A percentile compares a stretch with the other conserved stretches of the same genome.
These are phyloP conservation scores for Mesaphorura yosii DNA, from an alignment of 1,140 invertebrate genomes.

Conservation along the genomic window DNA sequence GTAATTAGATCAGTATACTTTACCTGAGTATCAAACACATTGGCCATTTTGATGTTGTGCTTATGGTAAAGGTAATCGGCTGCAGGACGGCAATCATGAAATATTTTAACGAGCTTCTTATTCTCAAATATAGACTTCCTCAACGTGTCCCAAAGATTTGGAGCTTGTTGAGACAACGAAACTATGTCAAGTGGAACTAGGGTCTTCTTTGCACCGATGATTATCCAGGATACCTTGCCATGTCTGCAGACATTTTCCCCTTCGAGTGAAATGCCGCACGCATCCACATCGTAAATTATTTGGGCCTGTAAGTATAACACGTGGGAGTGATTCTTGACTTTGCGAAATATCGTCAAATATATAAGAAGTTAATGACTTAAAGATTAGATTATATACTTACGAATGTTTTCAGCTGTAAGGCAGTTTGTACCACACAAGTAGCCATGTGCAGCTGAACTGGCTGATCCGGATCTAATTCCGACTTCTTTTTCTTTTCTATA, in stretches of 20 bases:
- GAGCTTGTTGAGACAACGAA: conserved; percentile 1
- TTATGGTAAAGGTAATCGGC: conserved; percentile 17
- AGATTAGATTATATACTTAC: conserved; percentile 9
- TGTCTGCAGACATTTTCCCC: conserved; percentile 19
- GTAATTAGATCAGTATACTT: not conserved
- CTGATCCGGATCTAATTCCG: no score
- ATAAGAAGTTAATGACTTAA: no score
- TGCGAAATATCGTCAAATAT: no score
- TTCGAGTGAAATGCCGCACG: conserved; percentile 14
- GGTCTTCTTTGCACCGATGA: conserved; percentile 14
- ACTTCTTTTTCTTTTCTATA: no score
- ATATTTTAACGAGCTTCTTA: conserved; percentile 15
- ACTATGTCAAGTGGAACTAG: conserved; percentile 19
- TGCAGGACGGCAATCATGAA: conserved; percentile 17
- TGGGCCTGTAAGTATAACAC: no score
- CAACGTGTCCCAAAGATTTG: conserved; percentile 16
- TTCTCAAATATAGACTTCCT: conserved; percentile 14
- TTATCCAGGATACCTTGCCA: conserved; percentile 18
- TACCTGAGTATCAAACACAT: conserved; percentile 24
- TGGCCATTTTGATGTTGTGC: conserved; percentile 12
- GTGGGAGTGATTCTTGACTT: no score
- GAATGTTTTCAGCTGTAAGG: conserved; percentile 16
- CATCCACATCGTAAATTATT: conserved; percentile 17
- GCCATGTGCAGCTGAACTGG: no score
- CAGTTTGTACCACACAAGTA: not conserved